A percentile compares a stretch with the other conserved stretches of the same genome.
phyloP scores from a whole-genome alignment of 1,140 invertebrate genomes.

The Plutomurus gul region DNA sequence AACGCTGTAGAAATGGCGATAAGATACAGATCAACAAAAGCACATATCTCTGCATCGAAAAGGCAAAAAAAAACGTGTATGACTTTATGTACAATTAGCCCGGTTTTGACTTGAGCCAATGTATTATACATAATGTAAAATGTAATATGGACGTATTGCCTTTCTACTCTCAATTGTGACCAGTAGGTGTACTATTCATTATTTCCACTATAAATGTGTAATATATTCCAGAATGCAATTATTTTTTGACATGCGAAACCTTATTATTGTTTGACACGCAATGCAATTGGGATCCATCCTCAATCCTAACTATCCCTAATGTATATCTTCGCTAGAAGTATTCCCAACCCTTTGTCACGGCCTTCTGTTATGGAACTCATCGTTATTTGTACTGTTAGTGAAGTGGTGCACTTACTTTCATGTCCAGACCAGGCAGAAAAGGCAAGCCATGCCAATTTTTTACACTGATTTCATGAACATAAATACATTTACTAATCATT shows the following conservation, averaged over 20 bases:
- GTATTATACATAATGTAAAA: too few species aligned
- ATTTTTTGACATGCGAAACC: slow-evolving; percentile 16
- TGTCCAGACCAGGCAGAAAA: not conserved
- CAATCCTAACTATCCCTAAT: not conserved
- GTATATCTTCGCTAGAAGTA: not conserved
- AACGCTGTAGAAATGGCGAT: too few species aligned
- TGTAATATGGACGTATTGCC: not conserved
- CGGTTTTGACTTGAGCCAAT: too few species aligned
- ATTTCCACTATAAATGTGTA: slow-evolving; percentile 18
- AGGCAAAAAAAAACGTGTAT: too few species aligned
- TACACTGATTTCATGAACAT: not conserved
- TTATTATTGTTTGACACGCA: slow-evolving; percentile 22
- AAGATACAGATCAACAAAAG: too few species aligned
- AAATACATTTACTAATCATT: not conserved
- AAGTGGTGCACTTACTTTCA: not conserved
- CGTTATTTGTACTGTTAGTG: not conserved
- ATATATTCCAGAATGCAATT: slow-evolving; percentile 14
- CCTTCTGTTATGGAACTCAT: not conserved
- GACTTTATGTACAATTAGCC: too few species aligned
- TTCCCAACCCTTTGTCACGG: not conserved
- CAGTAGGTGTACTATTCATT: slow-evolving; percentile 13
- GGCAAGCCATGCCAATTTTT: slow-evolving; percentile 3
- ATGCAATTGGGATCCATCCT: not conserved
- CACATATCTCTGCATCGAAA: too few species aligned
- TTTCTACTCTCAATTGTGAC: not conserved